Percentiles rank a stretch among this genome's conserved stretches.
These are phyloP conservation scores for Argyrosomus japonicus DNA, from an alignment of 2,113 vertebrate species.

Conservation along the genomic window DNA sequence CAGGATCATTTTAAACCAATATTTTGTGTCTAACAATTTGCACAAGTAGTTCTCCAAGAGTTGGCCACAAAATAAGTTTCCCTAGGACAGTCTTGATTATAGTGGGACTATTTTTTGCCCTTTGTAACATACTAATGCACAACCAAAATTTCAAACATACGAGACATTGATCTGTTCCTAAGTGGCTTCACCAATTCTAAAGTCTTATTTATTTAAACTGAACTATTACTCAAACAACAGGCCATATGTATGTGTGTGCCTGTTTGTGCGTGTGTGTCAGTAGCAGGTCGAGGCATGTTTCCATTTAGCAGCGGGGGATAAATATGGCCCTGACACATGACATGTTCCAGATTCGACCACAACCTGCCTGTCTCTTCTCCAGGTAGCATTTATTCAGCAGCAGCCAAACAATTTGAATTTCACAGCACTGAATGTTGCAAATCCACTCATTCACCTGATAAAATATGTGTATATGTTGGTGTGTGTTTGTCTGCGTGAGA, in stretches of 20 bases:
- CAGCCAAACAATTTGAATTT: conserved; percentile 75
- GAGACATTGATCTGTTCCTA: conserved; percentile 25
- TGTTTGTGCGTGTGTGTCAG: conserved; percentile 31
- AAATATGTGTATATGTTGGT: conserved; percentile 4
- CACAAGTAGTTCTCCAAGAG: conserved; percentile 9
- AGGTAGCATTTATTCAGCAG: conserved; percentile 66
- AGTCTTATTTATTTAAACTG: conserved; percentile 48
- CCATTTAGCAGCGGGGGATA: conserved; percentile 74
- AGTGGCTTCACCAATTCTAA: conserved; percentile 19
- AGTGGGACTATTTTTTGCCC: not conserved
- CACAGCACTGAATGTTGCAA: conserved; percentile 55
- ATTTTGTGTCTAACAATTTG: conserved; percentile 22
- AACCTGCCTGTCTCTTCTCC: conserved; percentile 72
- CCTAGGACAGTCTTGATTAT: not conserved
- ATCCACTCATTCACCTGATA: conserved; percentile 53
- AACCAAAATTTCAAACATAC: not conserved
- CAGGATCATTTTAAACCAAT: conserved; percentile 27
- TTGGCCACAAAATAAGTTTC: not conserved
- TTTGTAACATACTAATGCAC: conserved; percentile 3
- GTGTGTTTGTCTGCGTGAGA: not conserved
- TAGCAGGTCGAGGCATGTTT: conserved; percentile 74
- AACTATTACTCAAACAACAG: conserved; percentile 29
- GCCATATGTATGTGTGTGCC: conserved; percentile 24
- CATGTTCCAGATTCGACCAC: conserved; percentile 75
- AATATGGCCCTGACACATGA: conserved; percentile 77